Conservation (phyloP, 2,888 invertebrate species). For the Drosophila crucigera region DNA sequence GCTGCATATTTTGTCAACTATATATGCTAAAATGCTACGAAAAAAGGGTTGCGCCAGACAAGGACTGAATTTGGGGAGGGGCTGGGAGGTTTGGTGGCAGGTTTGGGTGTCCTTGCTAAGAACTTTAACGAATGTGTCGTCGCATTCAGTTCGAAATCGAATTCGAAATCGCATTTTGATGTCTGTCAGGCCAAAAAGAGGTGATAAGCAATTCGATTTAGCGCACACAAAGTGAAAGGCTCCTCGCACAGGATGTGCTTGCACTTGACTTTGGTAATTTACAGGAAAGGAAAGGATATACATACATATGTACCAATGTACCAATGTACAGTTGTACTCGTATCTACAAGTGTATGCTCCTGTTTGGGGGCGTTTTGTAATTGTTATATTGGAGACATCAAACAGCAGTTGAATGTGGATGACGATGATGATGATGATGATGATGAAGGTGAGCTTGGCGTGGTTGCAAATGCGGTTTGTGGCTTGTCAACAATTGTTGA, state of each 20-base stretch:
- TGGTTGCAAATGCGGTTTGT: neutral
- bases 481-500: conserved; percentile 2
- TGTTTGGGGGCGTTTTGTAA: conserved; percentile 33
- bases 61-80: conserved; percentile 14
- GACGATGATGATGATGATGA: neutral
- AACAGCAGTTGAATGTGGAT: conserved; percentile 2
- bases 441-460: neutral
- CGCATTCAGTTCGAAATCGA: conserved; percentile 15
- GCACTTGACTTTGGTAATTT: conserved; percentile 51
- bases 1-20: conserved; percentile 77
- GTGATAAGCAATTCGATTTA: conserved; percentile 70
- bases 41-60: conserved; percentile 48
- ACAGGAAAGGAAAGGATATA: neutral
- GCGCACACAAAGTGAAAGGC: conserved; percentile 6
- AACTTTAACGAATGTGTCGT: conserved; percentile 56
- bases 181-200: conserved; percentile 54
- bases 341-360: neutral
- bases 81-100: too few relatives aligned
- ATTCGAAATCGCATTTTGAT: conserved; percentile 38
- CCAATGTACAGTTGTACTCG: neutral
- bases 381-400: conserved; percentile 34
- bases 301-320: neutral
- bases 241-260: conserved; percentile 29
- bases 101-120: conserved; percentile 13
- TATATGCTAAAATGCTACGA: conserved; percentile 43